Evolutionary conservation across 2,797 vertebrate genomes (phyloP).

Genomic region (Syndactyla subalaris): DNA sequence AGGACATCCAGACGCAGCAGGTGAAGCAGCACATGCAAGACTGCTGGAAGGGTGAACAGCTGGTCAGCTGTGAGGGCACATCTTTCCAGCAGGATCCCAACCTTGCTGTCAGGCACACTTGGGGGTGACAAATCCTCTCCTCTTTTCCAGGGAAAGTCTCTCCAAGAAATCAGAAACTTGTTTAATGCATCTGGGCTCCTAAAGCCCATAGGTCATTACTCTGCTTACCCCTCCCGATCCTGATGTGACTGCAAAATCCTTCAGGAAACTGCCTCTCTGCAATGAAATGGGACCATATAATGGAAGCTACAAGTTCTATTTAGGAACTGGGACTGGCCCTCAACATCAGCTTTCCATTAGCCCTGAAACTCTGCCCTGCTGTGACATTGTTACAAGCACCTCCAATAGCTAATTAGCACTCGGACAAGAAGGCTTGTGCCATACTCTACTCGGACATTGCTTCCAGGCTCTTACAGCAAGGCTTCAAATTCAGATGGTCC

Average conservation of each 20-base stretch:
- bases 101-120: constrained; percentile 5
- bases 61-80: not conserved
- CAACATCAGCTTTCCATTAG: not conserved
- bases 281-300: not conserved
- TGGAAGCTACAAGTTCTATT: not conserved
- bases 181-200: constrained; percentile 15
- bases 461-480: not conserved
- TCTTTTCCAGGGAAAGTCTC: not conserved
- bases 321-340: not conserved
- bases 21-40: not conserved
- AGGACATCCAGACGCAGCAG: not conserved
- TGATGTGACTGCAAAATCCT: not conserved
- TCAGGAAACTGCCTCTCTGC: not conserved
- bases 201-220: not conserved
- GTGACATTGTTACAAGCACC: not conserved
- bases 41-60: not conserved
- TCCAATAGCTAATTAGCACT: not conserved
- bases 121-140: constrained; percentile 6
- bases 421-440: not conserved
- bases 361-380: not conserved
- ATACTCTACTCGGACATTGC: accelerated
- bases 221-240: not conserved
- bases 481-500: not conserved
- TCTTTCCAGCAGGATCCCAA: constrained; percentile 25
- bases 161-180: constrained; percentile 42